Evolutionary conservation across 1,140 invertebrate genomes (phyloP).

Genomic region (Bombus pascuorum): DNA sequence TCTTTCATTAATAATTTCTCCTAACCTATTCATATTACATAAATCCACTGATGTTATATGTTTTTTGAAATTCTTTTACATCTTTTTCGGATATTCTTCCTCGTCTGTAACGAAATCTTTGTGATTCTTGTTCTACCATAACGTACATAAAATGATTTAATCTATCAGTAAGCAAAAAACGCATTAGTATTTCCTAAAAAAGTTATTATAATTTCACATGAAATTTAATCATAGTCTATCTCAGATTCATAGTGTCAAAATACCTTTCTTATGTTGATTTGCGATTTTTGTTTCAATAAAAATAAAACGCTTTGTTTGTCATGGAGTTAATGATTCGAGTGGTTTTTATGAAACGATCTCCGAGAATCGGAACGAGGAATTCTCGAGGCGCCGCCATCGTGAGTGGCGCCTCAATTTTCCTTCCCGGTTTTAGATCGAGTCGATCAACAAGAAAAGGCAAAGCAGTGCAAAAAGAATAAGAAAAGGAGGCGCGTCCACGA

Average conservation of each 20-base stretch:
- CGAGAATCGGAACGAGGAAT: neutral
- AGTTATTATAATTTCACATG: too few relatives aligned
- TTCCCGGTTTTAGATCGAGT: constrained; percentile 1
- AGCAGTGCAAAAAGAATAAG: constrained; percentile 15
- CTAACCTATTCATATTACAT: neutral
- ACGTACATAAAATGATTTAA: too few relatives aligned
- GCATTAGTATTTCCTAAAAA: too few relatives aligned
- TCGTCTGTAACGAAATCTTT: neutral
- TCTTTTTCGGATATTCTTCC: neutral
- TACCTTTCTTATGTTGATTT: neutral
- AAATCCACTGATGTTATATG: neutral
- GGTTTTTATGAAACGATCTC: constrained; percentile 14
- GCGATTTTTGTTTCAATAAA: neutral
- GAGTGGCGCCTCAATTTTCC: constrained; percentile 43
- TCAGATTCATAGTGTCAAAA: neutral
- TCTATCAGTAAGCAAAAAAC: too few relatives aligned
- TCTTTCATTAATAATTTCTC: neutral
- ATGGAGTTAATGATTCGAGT: neutral
- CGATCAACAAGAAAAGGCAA: constrained; percentile 31
- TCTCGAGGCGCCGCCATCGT: too few relatives aligned
- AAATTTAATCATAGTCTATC: too few relatives aligned
- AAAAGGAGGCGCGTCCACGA: constrained; percentile 60
- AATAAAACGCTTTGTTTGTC: neutral
- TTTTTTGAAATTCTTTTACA: neutral
- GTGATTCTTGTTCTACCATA: neutral